phyloP scores from a whole-genome alignment of 2,113 vertebrate genomes.

The Jaculus jaculus region DNA sequence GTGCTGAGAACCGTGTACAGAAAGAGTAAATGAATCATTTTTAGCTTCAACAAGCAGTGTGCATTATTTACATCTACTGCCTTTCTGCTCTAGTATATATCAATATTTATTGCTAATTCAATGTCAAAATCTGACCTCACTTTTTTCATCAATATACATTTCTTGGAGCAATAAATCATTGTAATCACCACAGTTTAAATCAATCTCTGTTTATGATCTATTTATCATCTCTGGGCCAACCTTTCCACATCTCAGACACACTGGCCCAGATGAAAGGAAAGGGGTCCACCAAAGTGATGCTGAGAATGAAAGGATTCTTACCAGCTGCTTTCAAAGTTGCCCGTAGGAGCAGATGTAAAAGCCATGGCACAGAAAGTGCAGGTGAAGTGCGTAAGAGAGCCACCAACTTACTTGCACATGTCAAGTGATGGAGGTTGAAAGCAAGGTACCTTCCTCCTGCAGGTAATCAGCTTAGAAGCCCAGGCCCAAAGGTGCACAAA shows the following conservation, averaged over 20 bases:
- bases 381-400: neutral
- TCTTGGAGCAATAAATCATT: conserved; percentile 55
- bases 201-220: conserved; percentile 57
- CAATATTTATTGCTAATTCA: conserved; percentile 68
- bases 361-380: neutral
- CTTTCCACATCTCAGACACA: neutral
- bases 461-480: too few relatives aligned
- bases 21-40: conserved; percentile 22
- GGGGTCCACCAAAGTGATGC: neutral
- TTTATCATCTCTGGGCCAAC: conserved; percentile 47
- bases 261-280: neutral
- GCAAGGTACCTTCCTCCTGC: too few relatives aligned
- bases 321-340: neutral
- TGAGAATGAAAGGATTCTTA: neutral
- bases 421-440: too few relatives aligned
- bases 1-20: neutral
- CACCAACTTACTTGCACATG: neutral
- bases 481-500: too few relatives aligned
- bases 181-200: conserved; percentile 56
- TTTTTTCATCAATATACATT: conserved; percentile 56
- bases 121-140: conserved; percentile 61
- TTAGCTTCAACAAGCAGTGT: conserved; percentile 29
- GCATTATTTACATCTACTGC: conserved; percentile 47
- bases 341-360: neutral
- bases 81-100: conserved; percentile 43